These are phyloP conservation scores for Pantherophis guttatus DNA, from an alignment of 2,113 vertebrate species.

Conservation along the genomic window DNA sequence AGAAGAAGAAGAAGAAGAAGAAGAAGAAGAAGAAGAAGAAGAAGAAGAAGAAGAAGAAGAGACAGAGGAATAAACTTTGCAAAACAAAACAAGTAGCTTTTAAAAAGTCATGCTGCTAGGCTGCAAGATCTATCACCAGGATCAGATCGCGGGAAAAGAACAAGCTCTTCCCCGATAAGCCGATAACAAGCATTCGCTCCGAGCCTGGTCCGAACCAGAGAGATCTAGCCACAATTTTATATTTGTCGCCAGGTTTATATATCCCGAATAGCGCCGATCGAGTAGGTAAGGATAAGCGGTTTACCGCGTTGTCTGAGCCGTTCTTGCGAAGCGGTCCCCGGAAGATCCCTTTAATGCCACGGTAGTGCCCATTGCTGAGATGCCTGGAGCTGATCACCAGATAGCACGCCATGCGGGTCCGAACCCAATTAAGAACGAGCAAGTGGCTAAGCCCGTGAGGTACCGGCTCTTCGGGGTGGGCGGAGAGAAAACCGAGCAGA, in stretches of 20 bases:
- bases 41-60: too few species aligned
- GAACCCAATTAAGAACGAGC: conserved; percentile 33
- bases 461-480: neutral
- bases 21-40: neutral
- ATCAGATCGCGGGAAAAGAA: neutral
- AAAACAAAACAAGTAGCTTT: neutral
- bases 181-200: neutral
- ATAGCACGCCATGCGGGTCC: conserved; percentile 90
- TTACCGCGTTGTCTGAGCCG: conserved; percentile 85
- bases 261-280: conserved; percentile 19
- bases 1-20: neutral
- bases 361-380: conserved; percentile 96
- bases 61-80: neutral
- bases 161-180: neutral
- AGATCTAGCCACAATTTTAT: neutral
- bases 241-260: conserved; percentile 28
- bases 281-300: conserved; percentile 49
- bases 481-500: conserved; percentile 20
- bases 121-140: neutral
- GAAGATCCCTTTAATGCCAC: conserved; percentile 98
- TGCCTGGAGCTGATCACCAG: conserved; percentile 98
- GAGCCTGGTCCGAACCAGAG: neutral
- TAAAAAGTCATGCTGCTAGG: neutral
- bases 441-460: conserved; percentile 61
- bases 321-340: conserved; percentile 90